phyloP scores from a whole-genome alignment of 2,888 invertebrate genomes.

The Ectropis crepuscularia region DNA sequence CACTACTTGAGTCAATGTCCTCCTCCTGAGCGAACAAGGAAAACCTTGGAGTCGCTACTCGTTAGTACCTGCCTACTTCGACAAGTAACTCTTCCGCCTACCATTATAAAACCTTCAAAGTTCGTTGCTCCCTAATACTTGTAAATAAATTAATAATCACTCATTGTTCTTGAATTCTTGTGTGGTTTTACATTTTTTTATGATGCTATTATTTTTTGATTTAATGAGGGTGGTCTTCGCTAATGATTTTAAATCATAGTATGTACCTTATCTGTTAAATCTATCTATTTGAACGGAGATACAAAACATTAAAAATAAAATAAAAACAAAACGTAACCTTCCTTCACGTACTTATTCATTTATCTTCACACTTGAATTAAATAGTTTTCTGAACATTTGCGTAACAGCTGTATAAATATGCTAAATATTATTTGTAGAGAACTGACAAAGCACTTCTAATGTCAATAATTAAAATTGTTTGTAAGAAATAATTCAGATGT shows the following conservation, averaged over 20 bases:
- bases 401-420: not conserved
- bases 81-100: slow-evolving; percentile 64
- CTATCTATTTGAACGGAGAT: not conserved
- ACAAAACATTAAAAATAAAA: not conserved
- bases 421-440: not conserved
- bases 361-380: not conserved
- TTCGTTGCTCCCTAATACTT: slow-evolving; percentile 65
- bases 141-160: slow-evolving; percentile 49
- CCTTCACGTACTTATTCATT: not conserved
- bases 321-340: not conserved
- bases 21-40: slow-evolving; percentile 76
- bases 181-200: slow-evolving; percentile 25
- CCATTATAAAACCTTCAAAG: slow-evolving; percentile 59
- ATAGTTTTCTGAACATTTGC: not conserved
- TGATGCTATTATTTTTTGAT: slow-evolving; percentile 28
- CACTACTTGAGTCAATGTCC: slow-evolving; percentile 84
- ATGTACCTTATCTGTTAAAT: not conserved
- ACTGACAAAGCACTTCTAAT: no score
- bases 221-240: slow-evolving; percentile 15
- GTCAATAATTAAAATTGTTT: no score
- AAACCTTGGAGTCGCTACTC: slow-evolving; percentile 75
- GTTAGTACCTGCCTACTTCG: slow-evolving; percentile 36
- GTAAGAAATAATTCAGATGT: not conserved
- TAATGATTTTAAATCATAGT: slow-evolving; percentile 4
- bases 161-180: slow-evolving; percentile 49